Base-by-base conservation (phyloP, 2,888 invertebrate species). In the Platypus cylindrus region DNA sequence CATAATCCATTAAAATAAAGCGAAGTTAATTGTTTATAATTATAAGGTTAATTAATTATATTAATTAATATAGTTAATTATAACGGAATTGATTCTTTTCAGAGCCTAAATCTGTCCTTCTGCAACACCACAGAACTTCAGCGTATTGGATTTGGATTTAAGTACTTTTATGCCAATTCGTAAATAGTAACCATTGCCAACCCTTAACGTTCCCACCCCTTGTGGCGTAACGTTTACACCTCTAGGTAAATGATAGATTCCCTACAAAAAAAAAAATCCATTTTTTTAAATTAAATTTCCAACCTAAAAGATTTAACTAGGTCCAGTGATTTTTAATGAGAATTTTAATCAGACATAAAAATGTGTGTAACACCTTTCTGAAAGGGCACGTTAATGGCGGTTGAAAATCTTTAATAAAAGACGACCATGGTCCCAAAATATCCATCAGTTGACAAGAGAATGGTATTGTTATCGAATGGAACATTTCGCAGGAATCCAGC, bases 401-500 rank as follows among this genome's bases (percentile, higher is more conserved):
- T 12, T 27, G 8, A 15, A 27, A 14, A 27, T 4, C 15, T 27
- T 14, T 12, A 14, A 27, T 16, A 9, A 15, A 27, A 4, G 5
- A 7, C 7, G 15, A 14, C 27, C 27, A 27, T 3, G 27, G 27
- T 5, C 27, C 27, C 4, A 15, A 13, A 7, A 4, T 27, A 27
- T 27, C 15, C 15, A 27, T 12, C 3, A 27, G 9, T 14, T 13
- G 13, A 14, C 27, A 27, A 16, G 15, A 27, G 15, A 14, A 27
- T 14, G 27, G 27, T 14, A 27, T 27, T 3, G 27, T 12, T 11
- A 27, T 27, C 9, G 13, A 15, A 14, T 27, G 27, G 9, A 13
- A 27, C 13, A 15, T 27, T 9, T 27, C 27, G 12, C 27, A 27
- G n/a, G 27, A 27, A 27, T 27, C 15, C 9, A 27, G 15, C 8